A percentile compares a stretch with the other conserved stretches of the same genome.
These are phyloP conservation scores for Conger conger DNA, from an alignment of 2,113 vertebrate genomes.

Conservation along the genomic window DNA sequence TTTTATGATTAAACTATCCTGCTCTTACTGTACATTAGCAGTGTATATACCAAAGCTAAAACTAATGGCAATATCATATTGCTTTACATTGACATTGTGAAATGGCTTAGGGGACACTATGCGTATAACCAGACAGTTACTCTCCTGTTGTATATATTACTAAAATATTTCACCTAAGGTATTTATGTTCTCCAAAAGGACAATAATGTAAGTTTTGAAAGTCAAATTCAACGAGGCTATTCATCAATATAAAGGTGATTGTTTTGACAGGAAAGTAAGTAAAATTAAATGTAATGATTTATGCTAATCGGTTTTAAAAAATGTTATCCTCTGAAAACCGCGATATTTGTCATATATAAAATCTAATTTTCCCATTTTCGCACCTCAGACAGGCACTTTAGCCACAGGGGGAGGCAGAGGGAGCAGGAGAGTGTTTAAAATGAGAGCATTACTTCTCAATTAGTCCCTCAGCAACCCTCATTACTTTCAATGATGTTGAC, in stretches of 20 bases:
- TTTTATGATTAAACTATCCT: too few relatives aligned
- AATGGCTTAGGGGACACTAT: too few relatives aligned
- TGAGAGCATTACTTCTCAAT: neutral
- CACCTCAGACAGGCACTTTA: neutral
- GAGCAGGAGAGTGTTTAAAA: constrained; percentile 43
- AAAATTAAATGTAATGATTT: neutral
- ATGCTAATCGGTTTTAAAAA: neutral
- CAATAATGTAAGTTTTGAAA: too few relatives aligned
- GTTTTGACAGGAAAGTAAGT: neutral
- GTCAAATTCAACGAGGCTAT: too few relatives aligned
- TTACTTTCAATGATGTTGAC: neutral
- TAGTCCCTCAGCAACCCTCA: constrained; percentile 3
- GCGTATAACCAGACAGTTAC: too few relatives aligned
- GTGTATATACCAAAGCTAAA: too few relatives aligned
- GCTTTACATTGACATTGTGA: too few relatives aligned
- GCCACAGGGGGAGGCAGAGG: constrained; percentile 44
- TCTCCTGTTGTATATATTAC: too few relatives aligned
- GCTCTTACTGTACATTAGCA: too few relatives aligned
- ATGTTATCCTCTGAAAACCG: neutral
- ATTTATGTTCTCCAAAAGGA: too few relatives aligned
- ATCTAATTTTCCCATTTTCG: neutral
- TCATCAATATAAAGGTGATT: neutral
- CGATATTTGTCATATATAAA: neutral
- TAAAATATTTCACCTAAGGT: too few relatives aligned
- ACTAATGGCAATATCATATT: too few relatives aligned